Base-by-base conservation (phyloP, 2,888 invertebrate genomes). In the Ceratothoa steindachneri region DNA sequence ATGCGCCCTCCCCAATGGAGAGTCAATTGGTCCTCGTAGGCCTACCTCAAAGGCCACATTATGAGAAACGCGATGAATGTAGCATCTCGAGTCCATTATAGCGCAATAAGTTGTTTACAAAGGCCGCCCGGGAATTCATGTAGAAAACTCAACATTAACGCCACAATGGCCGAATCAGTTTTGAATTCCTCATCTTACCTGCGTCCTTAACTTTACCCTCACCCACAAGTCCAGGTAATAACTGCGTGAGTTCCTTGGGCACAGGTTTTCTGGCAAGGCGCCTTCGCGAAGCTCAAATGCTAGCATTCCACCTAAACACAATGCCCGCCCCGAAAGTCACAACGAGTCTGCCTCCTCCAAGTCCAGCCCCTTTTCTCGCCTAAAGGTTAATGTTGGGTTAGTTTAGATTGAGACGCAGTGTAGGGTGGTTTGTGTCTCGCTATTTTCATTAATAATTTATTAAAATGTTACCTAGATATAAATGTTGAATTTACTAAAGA, bases 71-170 rank as follows among this genome's bases (percentile, higher is more conserved):
- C 1, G 24, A 60, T 60, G 24, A 60, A 60, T 60, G 60, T 22
- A 24, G 24, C 60, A 22, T 60, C 60, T 60, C 27, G 60, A 24
- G 60, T 60, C 60, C 3, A 60, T 60, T 60, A 60, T 60, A 60
- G n/a, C 1, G 60, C 60, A 12, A 60, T 60, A 60, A 60, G 60
- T 60, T 60, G 60, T 60, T 60, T 60, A 60, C 60, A 60, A 60
- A 60, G n/a, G 60, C 60, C 22, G 24, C 60, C 60, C 22, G 3
- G 2, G 1, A 60, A 60, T 60, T 24, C 22, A 24, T 22, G 60
- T 24, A 22, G n/a, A 60, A 55, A 60, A 60, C 60, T 60, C 60
- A 60, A 60, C 60, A 60, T 60, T 60, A 24, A 60, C 60, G n/a
- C 27, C 60, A 60, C 60, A 60, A 60, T 60, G 60, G 22, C 12